phyloP scores from a whole-genome alignment of 2,888 invertebrate species.

The Tuberolachnus salignus region DNA sequence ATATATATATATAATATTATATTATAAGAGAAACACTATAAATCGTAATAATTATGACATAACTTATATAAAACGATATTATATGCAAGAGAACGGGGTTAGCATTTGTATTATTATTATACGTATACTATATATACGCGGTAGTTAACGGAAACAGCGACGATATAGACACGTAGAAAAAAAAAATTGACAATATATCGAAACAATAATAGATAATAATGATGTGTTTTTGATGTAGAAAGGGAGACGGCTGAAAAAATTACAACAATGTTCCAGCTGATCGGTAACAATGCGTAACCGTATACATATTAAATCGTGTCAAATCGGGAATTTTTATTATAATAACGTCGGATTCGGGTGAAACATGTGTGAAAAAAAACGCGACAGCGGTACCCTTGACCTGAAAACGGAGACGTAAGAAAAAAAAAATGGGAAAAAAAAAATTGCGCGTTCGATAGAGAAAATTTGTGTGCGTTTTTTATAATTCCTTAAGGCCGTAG shows the following conservation, averaged over 20 bases:
- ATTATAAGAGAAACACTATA: not conserved
- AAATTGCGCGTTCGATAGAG: constrained; percentile 43
- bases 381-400: constrained; percentile 47
- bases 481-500: constrained; percentile 14
- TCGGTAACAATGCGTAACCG: constrained; percentile 54
- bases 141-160: constrained; percentile 11
- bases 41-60: not conserved
- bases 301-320: constrained; percentile 50
- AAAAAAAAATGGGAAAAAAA: constrained; percentile 4
- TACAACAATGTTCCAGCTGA: constrained; percentile 48
- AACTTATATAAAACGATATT: constrained; percentile 10
- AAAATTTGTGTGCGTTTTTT: constrained; percentile 17
- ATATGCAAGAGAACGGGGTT: not conserved
- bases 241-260: constrained; percentile 33
- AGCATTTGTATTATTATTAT: constrained; percentile 7
- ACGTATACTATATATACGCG: not conserved
- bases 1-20: too few species aligned
- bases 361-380: constrained; percentile 53
- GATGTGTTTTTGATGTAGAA: constrained; percentile 36
- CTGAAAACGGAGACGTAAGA: constrained; percentile 19
- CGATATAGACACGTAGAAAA: constrained; percentile 26
- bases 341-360: constrained; percentile 43
- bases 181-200: constrained; percentile 30
- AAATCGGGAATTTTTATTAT: constrained; percentile 51
- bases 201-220: constrained; percentile 44